Base-by-base conservation (phyloP, 1,140 invertebrate genomes). In the Teleogryllus occipitalis region DNA sequence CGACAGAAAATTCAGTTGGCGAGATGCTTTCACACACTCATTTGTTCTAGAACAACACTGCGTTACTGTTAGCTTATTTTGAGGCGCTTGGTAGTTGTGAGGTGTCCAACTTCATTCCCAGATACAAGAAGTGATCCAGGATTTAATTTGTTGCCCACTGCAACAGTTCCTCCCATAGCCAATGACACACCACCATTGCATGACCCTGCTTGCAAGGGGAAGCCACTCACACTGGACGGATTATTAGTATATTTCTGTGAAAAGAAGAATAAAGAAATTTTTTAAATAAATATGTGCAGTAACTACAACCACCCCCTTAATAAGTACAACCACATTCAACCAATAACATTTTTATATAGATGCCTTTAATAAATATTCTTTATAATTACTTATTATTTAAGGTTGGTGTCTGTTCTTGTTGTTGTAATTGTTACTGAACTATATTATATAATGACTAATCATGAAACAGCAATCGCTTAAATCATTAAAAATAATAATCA, bases 61-160 rank as follows among this genome's bases (percentile, higher is more conserved):
- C 22, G 39, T 22, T 77, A 74, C 18, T 54, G 79, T 80, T 80
- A 80, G 79, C 79, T 80, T 48, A 80, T 80, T 74, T 80, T 80
- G 75, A 77, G 47, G 21, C 79, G 79, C 79, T 80, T 80, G 21
- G 79, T 72, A 46, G 74, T 39, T 18, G 75, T 74, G 47, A 76
- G 75, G 75, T 54, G 73, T n/a, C 47, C 73, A 47, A 75, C 78
- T 48, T 75, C 78, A 14, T 47, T 75, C 10, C 12, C 22, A 21
- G 47, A 49, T 39, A 79, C 47, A 74, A 79, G 18, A 0, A 75
- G 47, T 21, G 78, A 15, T 47, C 65, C 72, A 21, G 78, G 78
- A 75, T 22, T 39, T 73, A 79, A 48, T 47, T 79, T 79, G 15
- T 74, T 72, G 3, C 74, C 46, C 7, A 79, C 15, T 18, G 72